These are phyloP conservation scores for Heliconius hewitsoni DNA, from an alignment of 1,140 invertebrate genomes.

Conservation along the genomic window DNA sequence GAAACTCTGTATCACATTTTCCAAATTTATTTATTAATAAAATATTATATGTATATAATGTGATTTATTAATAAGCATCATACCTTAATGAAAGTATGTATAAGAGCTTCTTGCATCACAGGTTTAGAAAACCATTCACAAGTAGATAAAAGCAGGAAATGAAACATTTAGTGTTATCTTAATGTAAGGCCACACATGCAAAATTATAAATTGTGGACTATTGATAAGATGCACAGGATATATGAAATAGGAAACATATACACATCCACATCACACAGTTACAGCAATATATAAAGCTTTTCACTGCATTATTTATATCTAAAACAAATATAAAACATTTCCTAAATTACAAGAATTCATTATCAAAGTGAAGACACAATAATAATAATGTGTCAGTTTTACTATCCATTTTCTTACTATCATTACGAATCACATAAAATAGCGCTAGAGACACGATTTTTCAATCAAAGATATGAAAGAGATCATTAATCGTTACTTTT, in stretches of 20 bases:
- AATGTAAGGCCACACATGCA: slow-evolving; percentile 23
- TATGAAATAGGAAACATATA: slow-evolving; percentile 36
- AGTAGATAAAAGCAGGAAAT: slow-evolving; percentile 50
- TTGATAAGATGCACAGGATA: slow-evolving; percentile 41
- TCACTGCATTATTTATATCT: background rate
- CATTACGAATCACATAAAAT: background rate
- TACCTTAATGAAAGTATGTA: background rate
- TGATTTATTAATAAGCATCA: too few species aligned
- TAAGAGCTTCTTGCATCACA: background rate
- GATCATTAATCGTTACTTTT: slow-evolving; percentile 13
- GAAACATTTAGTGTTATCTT: slow-evolving; percentile 43
- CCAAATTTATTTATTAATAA: too few species aligned
- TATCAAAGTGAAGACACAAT: background rate
- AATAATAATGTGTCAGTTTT: background rate
- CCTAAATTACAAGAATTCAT: background rate
- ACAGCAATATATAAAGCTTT: background rate
- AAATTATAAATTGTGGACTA: slow-evolving; percentile 24
- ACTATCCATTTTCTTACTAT: background rate
- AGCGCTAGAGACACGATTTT: background rate
- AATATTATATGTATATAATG: too few species aligned
- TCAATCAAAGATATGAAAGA: slow-evolving; percentile 11
- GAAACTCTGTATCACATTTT: too few species aligned
- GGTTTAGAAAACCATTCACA: slow-evolving; percentile 26
- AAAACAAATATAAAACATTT: background rate
- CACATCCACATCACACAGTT: background rate